Evolutionary conservation across 2,888 invertebrate genomes (phyloP), one percentile per base, ranked within the genome.

Genomic region (Tiliacea aurago): DNA sequence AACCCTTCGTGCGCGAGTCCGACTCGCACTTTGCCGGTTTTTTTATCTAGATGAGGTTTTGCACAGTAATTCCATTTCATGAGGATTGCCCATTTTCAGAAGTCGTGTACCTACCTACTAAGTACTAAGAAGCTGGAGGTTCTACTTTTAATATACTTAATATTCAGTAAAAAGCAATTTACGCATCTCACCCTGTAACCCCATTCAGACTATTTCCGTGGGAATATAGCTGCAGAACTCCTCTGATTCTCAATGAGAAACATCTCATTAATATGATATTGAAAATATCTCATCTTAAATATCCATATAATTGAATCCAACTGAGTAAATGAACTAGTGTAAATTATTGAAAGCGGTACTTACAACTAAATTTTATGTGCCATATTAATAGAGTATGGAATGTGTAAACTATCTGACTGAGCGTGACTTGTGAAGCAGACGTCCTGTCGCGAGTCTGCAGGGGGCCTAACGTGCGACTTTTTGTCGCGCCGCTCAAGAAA

Each of bases 401-500:
- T 87, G 89, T 87, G 88, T 88, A 87, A 88, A 87, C 80, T 81
- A 73, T 80, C 51, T 49, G 61, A 68, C 56, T 64, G 76, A 70
- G 83, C 83, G 87, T 79, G 87, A 81, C 79, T 78, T 78, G 79
- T 86, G 78, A 71, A 55, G 76, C 73, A 68, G 88, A 78, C 87
- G 84, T 84, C 92, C 89, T 85, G 89, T 90, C 77, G 91, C 70
- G 90, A 84, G 87, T 47, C 91, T 41, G 82, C 88, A 84, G 93
- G 93, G 89, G 86, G 89, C 84, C 86, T 69, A 74, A 90, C 88
- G 91, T 90, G 93, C 91, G 90, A 93, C 89, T 92, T 93, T 93
- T 93, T 93, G 90, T 90, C 90, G 87, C 90, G 70, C 81, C 78
- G 81, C 76, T 61, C 74, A 53, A 70, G 70, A 84, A 81, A 81